Evolutionary conservation across 2,113 vertebrate species (phyloP).

Genomic region (Ptilonorhynchus violaceus): DNA sequence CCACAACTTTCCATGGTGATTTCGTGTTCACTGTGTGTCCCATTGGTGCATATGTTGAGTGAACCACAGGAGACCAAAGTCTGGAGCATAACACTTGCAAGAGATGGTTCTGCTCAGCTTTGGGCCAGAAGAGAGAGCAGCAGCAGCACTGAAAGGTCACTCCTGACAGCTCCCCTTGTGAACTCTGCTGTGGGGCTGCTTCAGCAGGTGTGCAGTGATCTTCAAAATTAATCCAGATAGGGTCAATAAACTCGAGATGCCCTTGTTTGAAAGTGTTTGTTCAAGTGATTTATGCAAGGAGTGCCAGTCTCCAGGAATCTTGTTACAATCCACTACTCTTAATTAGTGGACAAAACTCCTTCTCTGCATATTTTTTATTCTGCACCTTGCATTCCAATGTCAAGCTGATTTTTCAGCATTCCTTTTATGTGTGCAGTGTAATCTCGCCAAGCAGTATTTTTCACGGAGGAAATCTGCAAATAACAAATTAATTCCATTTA

Average conservation of each 20-base stretch:
- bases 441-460: not conserved
- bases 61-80: not conserved
- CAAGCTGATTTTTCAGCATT: not conserved
- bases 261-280: not conserved
- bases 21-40: not conserved
- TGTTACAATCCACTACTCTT: not conserved
- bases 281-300: not conserved
- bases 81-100: rapidly evolving
- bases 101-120: not conserved
- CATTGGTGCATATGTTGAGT: not conserved
- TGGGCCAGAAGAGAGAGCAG: not conserved
- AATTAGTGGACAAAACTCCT: not conserved
- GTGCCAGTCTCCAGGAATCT: not conserved
- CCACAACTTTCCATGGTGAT: not conserved
- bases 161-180: not conserved
- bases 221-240: not conserved
- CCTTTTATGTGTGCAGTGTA: not conserved
- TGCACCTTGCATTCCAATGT: not conserved
- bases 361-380: not conserved
- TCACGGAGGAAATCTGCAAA: constrained; percentile 4
- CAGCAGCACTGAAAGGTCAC: not conserved
- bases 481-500: not conserved
- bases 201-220: not conserved
- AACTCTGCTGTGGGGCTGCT: not conserved
- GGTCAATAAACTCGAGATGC: not conserved